phyloP scores from a whole-genome alignment of 2,113 vertebrate genomes.

The mouse (Mus musculus) region DNA sequence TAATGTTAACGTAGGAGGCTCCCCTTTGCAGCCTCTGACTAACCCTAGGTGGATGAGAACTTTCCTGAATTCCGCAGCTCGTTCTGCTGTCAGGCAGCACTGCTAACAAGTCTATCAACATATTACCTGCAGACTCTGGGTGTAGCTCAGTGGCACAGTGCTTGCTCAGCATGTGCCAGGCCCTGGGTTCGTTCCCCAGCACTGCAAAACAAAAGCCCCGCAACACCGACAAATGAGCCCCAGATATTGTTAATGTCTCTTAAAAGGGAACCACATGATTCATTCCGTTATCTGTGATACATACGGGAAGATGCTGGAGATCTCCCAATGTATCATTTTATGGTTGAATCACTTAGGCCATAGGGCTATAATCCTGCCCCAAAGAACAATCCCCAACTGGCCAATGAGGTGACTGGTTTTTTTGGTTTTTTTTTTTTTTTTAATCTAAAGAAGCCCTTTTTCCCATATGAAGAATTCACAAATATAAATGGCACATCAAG shows the following conservation, averaged over 20 bases:
- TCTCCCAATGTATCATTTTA: not conserved
- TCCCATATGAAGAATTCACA: not conserved
- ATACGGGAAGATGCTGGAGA: not conserved
- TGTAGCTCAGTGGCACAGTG: not conserved
- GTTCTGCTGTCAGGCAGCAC: not conserved
- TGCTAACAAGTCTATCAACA: not conserved
- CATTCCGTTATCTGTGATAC: not conserved
- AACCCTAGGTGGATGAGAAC: not conserved
- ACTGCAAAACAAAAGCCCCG: not conserved
- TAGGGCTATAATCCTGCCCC: not conserved
- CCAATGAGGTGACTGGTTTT: too few species aligned
- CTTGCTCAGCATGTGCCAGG: not conserved
- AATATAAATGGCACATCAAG: not conserved
- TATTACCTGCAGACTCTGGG: not conserved
- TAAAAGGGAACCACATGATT: not conserved
- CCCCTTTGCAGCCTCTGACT: not conserved
- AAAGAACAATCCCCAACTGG: not conserved
- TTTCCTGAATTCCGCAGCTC: not conserved
- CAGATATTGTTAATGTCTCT: not conserved
- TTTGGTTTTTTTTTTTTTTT: not conserved
- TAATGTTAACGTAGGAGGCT: not conserved
- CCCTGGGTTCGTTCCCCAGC: not conserved
- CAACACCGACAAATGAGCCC: not conserved
- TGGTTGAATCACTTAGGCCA: not conserved
- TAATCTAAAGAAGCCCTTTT: not conserved